phyloP scores from a whole-genome alignment of 1,140 invertebrate genomes.

The Liolophura sinensis region DNA sequence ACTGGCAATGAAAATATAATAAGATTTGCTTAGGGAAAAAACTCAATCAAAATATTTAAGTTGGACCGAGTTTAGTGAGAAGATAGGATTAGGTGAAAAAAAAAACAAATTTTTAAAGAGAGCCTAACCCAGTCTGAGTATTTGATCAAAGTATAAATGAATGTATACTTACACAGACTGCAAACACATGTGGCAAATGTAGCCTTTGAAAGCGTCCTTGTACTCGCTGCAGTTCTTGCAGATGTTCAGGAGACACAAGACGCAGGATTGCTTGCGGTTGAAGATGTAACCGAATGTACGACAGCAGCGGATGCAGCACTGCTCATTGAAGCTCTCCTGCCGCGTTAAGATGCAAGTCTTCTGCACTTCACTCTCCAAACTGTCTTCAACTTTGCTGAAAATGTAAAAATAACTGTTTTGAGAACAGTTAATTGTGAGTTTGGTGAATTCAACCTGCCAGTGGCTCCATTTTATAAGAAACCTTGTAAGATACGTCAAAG shows the following conservation, averaged over 20 bases:
- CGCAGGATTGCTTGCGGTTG: constrained; percentile 42
- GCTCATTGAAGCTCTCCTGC: constrained; percentile 53
- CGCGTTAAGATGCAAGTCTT: constrained; percentile 42
- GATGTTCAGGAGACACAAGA: constrained; percentile 36
- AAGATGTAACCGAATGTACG: constrained; percentile 49
- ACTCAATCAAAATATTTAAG: too few relatives aligned
- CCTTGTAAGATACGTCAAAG: too few relatives aligned
- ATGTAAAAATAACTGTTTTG: constrained; percentile 14
- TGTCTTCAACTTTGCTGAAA: constrained; percentile 53
- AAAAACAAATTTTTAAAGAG: too few relatives aligned
- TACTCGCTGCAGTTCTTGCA: constrained; percentile 44
- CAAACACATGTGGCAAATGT: constrained; percentile 40
- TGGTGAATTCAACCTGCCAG: neutral
- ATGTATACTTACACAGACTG: constrained; percentile 4
- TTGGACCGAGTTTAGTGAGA: too few relatives aligned
- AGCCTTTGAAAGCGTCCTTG: constrained; percentile 31
- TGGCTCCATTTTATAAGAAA: too few relatives aligned
- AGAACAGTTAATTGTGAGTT: too few relatives aligned
- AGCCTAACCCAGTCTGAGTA: too few relatives aligned
- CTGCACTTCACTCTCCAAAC: constrained; percentile 40
- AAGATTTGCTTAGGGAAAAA: too few relatives aligned
- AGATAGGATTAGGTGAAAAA: too few relatives aligned
- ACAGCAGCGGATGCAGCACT: constrained; percentile 56
- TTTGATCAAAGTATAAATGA: neutral
- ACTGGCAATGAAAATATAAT: too few relatives aligned